Evolutionary conservation across 2,888 invertebrate genomes (phyloP).

Genomic region (Hypena proboscidalis): DNA sequence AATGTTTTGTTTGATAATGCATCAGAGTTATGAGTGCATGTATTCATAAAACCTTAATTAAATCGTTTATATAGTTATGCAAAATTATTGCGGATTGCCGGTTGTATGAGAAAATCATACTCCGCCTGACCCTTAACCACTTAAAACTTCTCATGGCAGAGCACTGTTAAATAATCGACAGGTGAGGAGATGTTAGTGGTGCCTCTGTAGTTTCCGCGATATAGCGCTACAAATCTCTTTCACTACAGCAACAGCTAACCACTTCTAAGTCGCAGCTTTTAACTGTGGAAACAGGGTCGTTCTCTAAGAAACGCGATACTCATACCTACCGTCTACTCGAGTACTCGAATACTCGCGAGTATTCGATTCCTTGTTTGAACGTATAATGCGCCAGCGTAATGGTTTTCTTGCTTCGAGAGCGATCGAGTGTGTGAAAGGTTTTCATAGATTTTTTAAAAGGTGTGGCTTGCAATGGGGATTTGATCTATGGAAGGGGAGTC

Average conservation of each 20-base stretch:
- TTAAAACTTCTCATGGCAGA: too few species aligned
- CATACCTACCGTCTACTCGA: too few species aligned
- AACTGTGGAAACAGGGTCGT: slow-evolving; percentile 73
- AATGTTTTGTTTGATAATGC: too few species aligned
- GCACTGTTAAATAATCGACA: too few species aligned
- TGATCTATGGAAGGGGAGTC: neutral
- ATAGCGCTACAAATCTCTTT: slow-evolving; percentile 25
- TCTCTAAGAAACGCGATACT: slow-evolving; percentile 61
- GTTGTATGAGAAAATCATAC: too few species aligned
- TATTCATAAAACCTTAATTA: too few species aligned
- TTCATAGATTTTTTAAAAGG: slow-evolving; percentile 10
- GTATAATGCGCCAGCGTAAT: slow-evolving; percentile 14
- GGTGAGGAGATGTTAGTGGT: too few species aligned
- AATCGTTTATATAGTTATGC: too few species aligned
- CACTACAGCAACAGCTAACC: slow-evolving; percentile 28
- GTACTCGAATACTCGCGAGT: slow-evolving; percentile 15
- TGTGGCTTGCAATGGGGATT: neutral
- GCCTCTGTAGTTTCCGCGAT: slow-evolving; percentile 4
- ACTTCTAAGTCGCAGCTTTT: slow-evolving; percentile 66
- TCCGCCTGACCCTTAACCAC: too few species aligned
- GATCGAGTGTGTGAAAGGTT: slow-evolving; percentile 13
- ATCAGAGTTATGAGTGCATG: too few species aligned
- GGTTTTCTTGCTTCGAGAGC: slow-evolving; percentile 7
- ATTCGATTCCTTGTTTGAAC: slow-evolving; percentile 40
- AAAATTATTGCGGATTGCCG: too few species aligned